Evolutionary conservation across 2,797 vertebrate genomes (phyloP), one percentile per base, ranked within the genome.

Genomic region (Alosa sapidissima): DNA sequence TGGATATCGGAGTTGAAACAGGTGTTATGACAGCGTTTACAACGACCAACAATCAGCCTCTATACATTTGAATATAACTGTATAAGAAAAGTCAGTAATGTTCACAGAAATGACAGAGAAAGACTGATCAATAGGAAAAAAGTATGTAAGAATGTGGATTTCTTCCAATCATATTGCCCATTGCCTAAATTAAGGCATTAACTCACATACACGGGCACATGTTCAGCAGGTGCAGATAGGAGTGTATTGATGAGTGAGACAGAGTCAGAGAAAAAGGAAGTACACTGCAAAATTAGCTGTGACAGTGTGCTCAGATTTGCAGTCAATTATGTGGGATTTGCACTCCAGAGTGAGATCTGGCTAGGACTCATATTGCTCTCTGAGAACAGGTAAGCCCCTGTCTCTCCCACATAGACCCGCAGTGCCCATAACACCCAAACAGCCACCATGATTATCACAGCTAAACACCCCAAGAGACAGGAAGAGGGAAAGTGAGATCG

Each of bases 311-410:
- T 89, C 88, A 94, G 94, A 96, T 95, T 94, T 95, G 91, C 90
- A 94, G 94, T 93, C 93, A 95, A 95, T 95, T 95, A 95, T 91
- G 88, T 88, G 90, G 94, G 95, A 95, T 95, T 95, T 95, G 93
- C 86, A 60, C 72, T 33, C 36, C 83, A 82, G 72, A 81, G 62
- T 84, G 87, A 87, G 84, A 86, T 88, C 81, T 84, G 86, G 54
- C 87, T 91, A 91, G 89, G 91, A 72, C 93, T 95, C 89, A 94
- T 94, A 95, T 95, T 93, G 91, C 92, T 91, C 88, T 48, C 21
- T 81, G 87, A 91, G 91, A 90, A 89, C 90, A 90, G 91, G 93
- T 95, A 95, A 95, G 94, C 93, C 92, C 90, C 85, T 87, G 85
- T 85, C 84, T 89, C 86, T 82, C 84, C 68, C 84, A 52, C 85